Evolutionary conservation across 53 echinoderm and acorn worm genomes (phyloP).

Genomic region (Henricia sp.): DNA sequence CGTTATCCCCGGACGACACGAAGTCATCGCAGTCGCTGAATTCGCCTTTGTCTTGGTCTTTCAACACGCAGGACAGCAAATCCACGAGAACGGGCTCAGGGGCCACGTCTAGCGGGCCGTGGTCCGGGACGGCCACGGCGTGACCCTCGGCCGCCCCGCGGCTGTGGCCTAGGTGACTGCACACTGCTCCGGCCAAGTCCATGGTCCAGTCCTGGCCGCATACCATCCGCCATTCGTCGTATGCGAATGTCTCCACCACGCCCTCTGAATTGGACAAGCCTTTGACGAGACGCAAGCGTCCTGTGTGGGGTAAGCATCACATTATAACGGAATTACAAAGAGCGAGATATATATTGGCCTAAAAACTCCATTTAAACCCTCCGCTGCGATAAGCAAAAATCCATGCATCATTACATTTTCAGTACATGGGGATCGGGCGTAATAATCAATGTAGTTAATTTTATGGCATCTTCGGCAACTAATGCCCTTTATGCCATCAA

Average conservation of each 20-base stretch:
- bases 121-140: background rate
- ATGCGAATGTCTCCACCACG: constrained; percentile 37
- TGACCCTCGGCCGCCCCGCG: constrained; percentile 15
- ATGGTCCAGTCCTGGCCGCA: constrained; percentile 77
- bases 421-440: no score
- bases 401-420: no score
- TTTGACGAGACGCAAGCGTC: constrained; percentile 27
- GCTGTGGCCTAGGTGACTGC: constrained; percentile 74
- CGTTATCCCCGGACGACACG: constrained; percentile 44
- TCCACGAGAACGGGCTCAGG: constrained; percentile 25
- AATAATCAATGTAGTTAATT: no score
- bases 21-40: constrained; percentile 33
- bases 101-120: background rate
- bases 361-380: background rate
- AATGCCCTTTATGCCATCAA: background rate
- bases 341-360: background rate
- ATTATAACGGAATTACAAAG: background rate
- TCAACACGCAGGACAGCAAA: background rate
- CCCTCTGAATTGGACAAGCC: constrained; percentile 34
- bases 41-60: background rate
- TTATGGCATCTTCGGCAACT: no score
- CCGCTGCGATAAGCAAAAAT: background rate
- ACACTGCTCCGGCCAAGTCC: constrained; percentile 67
- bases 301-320: constrained; percentile 1
- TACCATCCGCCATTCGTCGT: constrained; percentile 72